Base-by-base conservation (phyloP, 2,113 vertebrate genomes). In the Heterotis niloticus region DNA sequence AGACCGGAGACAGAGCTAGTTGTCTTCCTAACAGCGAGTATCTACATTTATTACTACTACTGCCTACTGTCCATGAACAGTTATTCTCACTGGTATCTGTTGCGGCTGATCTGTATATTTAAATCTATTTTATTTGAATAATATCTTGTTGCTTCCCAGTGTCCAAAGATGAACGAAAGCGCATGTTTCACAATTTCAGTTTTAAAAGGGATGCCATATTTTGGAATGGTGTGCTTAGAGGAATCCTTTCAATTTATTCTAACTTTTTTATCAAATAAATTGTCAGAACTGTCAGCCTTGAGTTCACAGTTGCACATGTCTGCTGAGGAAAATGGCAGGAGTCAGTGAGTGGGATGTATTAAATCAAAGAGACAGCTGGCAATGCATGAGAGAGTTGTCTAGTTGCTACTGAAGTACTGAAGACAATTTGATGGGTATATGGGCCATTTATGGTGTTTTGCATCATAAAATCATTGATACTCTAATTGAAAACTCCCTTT, bases 201-300 rank as follows among this genome's bases (percentile, higher is more conserved):
- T 29, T 29, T 56, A 64, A 62, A 44, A 28, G 64, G 4, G 9
- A 10, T 5, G 51, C 52, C 64, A n/a, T 16, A 69, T 16, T 34
- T 5, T 26, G 57, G 17, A 57, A 17, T 18, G n/a, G 0, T 4
- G 20, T 77, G 64, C 5, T 16, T 77, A 51, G 5, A 57, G 23
- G 16, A 74, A 74, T 29, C 57, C 17, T 74, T 52, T 57, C 23
- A 28, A 54, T 18, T 57, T 44, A 44, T 66, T 54, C 20, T 24
- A 66, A 65, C 56, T 7, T 20, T 64, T 52, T 52, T 52, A 20
- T 24, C 24, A 65, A 74, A 59, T 20, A 74, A 74, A 56, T 23
- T 75, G 57, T 64, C 74, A 75, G 14, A 62, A 18, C 24, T 60
- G 28, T 75, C 14, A 18, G 26, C 59, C 74, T 75, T 64, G 11